phyloP scores from a whole-genome alignment of 2,113 vertebrate genomes.

The Sciurus niger region DNA sequence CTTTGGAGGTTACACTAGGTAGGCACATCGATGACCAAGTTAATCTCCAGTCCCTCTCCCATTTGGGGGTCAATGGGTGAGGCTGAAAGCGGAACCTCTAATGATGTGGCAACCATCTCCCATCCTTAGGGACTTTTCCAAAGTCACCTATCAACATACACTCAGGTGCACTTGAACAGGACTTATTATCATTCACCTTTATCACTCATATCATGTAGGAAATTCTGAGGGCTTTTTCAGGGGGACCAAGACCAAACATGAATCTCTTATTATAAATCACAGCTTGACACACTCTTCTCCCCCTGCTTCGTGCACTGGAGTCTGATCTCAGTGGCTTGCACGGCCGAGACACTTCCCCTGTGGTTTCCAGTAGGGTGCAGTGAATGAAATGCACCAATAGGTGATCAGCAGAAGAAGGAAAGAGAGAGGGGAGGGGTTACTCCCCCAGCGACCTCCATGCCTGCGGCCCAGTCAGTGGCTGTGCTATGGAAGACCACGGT shows the following conservation, averaged over 20 bases:
- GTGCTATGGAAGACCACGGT: not conserved
- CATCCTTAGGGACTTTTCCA: not conserved
- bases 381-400: not conserved
- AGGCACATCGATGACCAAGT: not conserved
- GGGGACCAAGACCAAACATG: not conserved
- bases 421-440: not conserved
- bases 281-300: not conserved
- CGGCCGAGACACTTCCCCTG: not conserved
- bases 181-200: not conserved
- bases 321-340: not conserved
- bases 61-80: not conserved
- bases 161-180: not conserved
- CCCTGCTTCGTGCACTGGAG: not conserved
- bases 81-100: not conserved
- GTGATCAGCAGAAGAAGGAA: not conserved
- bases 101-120: not conserved
- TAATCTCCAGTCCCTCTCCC: not conserved
- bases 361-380: not conserved
- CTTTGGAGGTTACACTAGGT: not conserved
- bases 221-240: not conserved
- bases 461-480: accelerated
- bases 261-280: not conserved
- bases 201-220: not conserved
- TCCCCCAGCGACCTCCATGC: no score
- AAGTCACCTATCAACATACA: not conserved